A percentile compares a stretch with the other conserved stretches of the same genome.
These are phyloP conservation scores for Babyrousa celebensis DNA, from an alignment of 2,797 vertebrate genomes.

Conservation along the genomic window DNA sequence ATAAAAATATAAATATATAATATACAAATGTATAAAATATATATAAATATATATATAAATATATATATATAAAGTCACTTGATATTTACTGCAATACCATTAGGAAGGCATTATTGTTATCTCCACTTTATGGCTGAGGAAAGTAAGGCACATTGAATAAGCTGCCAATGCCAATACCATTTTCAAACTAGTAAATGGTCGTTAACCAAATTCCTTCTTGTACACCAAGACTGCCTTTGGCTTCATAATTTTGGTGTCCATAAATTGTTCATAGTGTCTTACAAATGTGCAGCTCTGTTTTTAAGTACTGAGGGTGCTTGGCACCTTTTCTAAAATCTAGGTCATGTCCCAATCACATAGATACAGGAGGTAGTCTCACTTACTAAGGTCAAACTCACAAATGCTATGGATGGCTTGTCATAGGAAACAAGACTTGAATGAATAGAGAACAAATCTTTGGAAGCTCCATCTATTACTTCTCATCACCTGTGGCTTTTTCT, in stretches of 20 bases:
- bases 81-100: background rate
- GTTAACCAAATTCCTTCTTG: background rate
- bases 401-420: background rate
- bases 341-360: background rate
- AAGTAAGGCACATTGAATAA: background rate
- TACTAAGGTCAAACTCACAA: background rate
- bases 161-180: background rate
- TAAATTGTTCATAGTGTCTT: background rate
- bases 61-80: background rate
- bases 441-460: background rate
- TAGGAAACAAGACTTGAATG: constrained; percentile 24
- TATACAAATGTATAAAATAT: background rate
- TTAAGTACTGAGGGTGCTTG: background rate
- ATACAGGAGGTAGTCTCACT: background rate
- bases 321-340: constrained; percentile 42
- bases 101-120: background rate
- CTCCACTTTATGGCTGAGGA: background rate
- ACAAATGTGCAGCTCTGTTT: background rate
- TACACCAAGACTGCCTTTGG: background rate
- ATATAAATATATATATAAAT: background rate
- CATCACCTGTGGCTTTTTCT: background rate
- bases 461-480: background rate
- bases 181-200: background rate
- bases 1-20: background rate
- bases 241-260: background rate